Evolutionary conservation across 2,888 invertebrate genomes (phyloP), one percentile per base, ranked within the genome.

Genomic region (Apamea epomidion): DNA sequence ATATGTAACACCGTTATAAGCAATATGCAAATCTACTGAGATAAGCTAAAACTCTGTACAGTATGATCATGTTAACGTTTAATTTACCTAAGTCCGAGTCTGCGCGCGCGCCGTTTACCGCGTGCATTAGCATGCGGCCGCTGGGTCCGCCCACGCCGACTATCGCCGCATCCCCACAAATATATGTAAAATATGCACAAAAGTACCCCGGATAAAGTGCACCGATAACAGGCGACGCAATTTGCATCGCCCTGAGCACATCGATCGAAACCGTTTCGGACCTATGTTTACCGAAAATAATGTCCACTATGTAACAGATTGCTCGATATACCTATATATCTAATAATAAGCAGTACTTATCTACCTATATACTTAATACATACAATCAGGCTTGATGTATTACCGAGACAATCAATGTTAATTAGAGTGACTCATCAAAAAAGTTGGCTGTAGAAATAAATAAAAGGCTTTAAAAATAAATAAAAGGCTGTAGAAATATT

Each of bases 121-220:
- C 88, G 83, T 92, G 92, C 94, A 96, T 96, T 96, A 95, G 93
- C 93, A 94, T 94, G 94, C 94, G 93, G 93, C 91, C 92, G 88
- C 92, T 87, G 91, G 92, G 82, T 92, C 93, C 96, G 95, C 96
- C 96, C 95, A 95, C 96, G 90, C 92, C 87, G 91, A 91, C 94
- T 94, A 95, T 95, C 95, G 92, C 93, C 90, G 90, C 94, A 93
- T 94, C 94, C 94, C 93, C 92, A 93, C 94, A 95, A 95, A 95
- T 95, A 93, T 96, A 95, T 95, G 94, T 95, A 96, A 96, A 96
- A 96, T 96, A 96, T 95, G 94, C 95, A 94, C 95, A 95, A 95
- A 96, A 95, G 95, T 95, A 95, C 92, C 94, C 95, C 93, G 96
- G 96, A 96, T 96, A 95, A 96, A 96, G 95, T 96, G 94, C 94